A percentile compares a stretch with the other conserved stretches of the same genome.
These are phyloP conservation scores for Emydoidea blandingii DNA, from an alignment of 2,797 vertebrate species.

Conservation along the genomic window DNA sequence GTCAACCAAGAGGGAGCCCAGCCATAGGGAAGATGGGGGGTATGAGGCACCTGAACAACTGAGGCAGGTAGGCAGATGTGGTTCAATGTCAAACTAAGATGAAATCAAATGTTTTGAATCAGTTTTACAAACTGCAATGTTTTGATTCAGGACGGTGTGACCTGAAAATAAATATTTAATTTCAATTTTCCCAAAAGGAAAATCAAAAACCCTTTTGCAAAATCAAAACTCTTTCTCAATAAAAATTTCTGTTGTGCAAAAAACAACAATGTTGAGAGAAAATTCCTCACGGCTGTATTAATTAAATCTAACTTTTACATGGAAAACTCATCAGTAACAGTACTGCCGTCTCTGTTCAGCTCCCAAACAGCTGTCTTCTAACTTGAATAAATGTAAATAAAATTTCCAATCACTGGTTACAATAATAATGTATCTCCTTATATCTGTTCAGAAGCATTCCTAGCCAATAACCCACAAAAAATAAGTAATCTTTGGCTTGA, in stretches of 20 bases:
- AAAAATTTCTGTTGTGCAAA: not conserved
- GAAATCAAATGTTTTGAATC: not conserved
- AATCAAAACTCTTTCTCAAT: not conserved
- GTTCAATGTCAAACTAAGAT: not conserved
- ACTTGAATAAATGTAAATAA: not conserved
- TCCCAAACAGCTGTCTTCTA: not conserved
- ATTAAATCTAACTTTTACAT: not conserved
- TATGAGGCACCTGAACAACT: accelerated
- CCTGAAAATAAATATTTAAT: not conserved
- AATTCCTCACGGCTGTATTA: not conserved
- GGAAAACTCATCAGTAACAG: not conserved
- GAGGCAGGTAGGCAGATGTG: accelerated
- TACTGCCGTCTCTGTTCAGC: not conserved
- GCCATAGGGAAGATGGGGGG: not conserved
- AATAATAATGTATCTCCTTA: not conserved
- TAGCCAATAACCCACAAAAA: not conserved
- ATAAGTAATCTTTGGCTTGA: not conserved
- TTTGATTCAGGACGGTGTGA: not conserved
- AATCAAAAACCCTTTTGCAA: not conserved
- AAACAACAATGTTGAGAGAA: not conserved
- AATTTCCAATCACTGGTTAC: not conserved
- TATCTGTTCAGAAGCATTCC: not conserved
- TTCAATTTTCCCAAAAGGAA: not conserved
- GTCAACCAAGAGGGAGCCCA: not conserved
- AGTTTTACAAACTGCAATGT: accelerated